Evolutionary conservation across 2,888 invertebrate species (phyloP).

Genomic region (Neoitamus cyanurus): DNA sequence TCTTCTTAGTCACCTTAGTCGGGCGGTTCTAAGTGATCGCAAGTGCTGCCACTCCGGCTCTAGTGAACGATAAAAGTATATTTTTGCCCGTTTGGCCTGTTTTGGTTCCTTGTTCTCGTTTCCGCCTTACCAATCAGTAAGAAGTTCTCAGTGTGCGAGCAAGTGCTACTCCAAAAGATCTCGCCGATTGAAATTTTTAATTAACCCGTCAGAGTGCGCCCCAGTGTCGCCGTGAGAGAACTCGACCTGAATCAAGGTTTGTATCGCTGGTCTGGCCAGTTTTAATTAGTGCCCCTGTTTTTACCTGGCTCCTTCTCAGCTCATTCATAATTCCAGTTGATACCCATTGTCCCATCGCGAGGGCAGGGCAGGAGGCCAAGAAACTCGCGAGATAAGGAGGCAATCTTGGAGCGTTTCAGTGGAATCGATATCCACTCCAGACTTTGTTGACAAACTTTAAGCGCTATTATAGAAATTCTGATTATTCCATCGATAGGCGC

Average conservation of each 20-base stretch:
- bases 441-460: not conserved
- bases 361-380: not conserved
- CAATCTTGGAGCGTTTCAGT: not conserved
- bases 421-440: not conserved
- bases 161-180: not conserved
- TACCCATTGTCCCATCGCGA: not conserved
- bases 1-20: not conserved
- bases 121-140: not conserved
- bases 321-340: not conserved
- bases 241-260: conserved; percentile 29
- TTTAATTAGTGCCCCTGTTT: not conserved
- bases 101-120: not conserved
- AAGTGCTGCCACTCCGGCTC: not conserved
- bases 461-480: not conserved
- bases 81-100: not conserved
- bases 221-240: conserved; percentile 11
- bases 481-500: not conserved
- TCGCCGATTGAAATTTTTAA: conserved; percentile 24
- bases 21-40: not conserved
- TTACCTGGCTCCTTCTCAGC: not conserved
- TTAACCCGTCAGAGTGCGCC: not conserved
- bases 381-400: not conserved
- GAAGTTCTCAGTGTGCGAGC: not conserved
- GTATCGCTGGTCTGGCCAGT: not conserved
- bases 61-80: not conserved